Evolutionary conservation across 2,113 vertebrate species (phyloP).

Genomic region (Accipiter cooperii): DNA sequence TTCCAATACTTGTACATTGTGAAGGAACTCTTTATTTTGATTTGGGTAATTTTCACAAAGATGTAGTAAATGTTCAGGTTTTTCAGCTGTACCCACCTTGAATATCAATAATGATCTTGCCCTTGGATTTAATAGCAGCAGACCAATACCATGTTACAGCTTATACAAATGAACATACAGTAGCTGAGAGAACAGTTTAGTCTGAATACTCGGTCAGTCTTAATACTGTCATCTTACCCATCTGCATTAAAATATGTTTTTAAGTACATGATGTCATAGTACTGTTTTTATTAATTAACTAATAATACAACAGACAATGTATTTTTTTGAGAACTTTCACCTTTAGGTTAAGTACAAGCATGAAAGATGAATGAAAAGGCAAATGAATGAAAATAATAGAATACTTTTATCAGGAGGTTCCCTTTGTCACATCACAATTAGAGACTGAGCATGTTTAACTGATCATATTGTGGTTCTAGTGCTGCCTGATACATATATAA

Average conservation of each 20-base stretch:
- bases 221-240: not conserved
- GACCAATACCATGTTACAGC: not conserved
- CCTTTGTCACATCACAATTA: not conserved
- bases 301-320: not conserved
- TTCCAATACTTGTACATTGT: not conserved
- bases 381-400: not conserved
- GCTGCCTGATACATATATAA: not conserved
- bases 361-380: not conserved
- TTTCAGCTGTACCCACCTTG: not conserved
- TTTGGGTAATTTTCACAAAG: not conserved
- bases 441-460: not conserved
- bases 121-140: not conserved
- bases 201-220: not conserved
- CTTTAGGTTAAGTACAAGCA: not conserved
- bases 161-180: not conserved
- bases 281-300: not conserved
- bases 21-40: not conserved
- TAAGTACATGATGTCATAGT: not conserved
- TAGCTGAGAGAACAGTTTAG: not conserved
- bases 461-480: not conserved
- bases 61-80: not conserved
- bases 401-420: not conserved
- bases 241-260: not conserved
- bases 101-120: not conserved
- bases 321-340: not conserved